Base-by-base conservation (phyloP, 1,140 invertebrate genomes). In the Sinella curviseta region DNA sequence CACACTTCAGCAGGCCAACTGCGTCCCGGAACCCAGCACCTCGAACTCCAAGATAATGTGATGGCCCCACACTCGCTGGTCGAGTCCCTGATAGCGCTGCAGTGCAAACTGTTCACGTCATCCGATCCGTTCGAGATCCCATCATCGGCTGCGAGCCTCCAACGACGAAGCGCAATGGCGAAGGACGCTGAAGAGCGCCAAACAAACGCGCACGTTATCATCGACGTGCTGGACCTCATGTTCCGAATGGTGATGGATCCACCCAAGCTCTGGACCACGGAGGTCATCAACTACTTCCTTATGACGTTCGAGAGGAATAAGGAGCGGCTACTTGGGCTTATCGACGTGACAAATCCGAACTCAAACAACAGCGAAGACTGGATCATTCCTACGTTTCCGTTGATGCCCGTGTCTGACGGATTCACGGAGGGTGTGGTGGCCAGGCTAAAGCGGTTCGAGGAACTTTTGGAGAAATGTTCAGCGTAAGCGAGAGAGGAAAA, bases 1-100 rank as follows among this genome's bases (percentile, higher is more conserved):
- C n/a, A 31, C 48, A 78, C 77, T n/a, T 48, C 36, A 14, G 4
- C 34, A 31, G 26, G 17, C 48, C n/a, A 57, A 57, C 17, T 77
- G 3, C 14, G 33, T 39, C 76, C 76, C 20, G 76, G 77, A 78
- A 33, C 31, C 73, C 77, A 78, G 17, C 34, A 55, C 39, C 48
- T 77, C 14, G 55, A 39, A 1, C 39, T 54, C 26, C 36, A 35
- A 12, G 70, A 78, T 16, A 31, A 36, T 33, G 17, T 55, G 36
- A 26, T 30, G 26, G 35, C 67, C 0, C 65, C 48, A n/a, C 31
- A 70, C 31, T 74, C 65, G 0, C 12, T 78, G 1, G 20, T 78
- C 2, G 77, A 78, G 34, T 39, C 77, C 16, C 35, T 78, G 12
- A 28, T 78, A 1, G 67, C 77, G 12, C 39, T 78, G 0, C 35